Evolutionary conservation across 1,140 invertebrate genomes (phyloP).

Genomic region (Anoplophora glabripennis): DNA sequence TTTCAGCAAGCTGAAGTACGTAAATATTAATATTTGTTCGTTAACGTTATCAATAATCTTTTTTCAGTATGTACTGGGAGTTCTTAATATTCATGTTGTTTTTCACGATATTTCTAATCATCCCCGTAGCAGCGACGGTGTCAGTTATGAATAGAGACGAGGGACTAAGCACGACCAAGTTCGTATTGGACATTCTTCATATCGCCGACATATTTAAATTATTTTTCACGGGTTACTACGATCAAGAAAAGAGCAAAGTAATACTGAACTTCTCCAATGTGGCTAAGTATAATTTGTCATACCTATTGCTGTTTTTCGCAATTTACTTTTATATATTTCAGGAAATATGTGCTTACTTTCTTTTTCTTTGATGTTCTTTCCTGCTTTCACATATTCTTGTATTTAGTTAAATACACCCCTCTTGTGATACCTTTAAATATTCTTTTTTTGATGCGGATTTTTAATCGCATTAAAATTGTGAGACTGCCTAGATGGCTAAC

Average conservation of each 20-base stretch:
- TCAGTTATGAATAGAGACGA: too few species aligned
- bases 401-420: not conserved
- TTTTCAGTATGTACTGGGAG: conserved; percentile 19
- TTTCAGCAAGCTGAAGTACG: conserved; percentile 20
- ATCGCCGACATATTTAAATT: conserved; percentile 12
- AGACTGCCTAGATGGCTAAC: not conserved
- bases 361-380: conserved; percentile 3
- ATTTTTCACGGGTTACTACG: conserved; percentile 24
- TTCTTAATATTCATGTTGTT: conserved; percentile 6
- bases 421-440: not conserved
- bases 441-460: not conserved
- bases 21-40: not conserved
- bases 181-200: conserved; percentile 8
- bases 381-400: not conserved
- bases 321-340: not conserved
- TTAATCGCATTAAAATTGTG: not conserved
- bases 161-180: too few species aligned
- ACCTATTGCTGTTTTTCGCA: conserved; percentile 1
- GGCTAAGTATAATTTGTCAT: not conserved
- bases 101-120: too few species aligned
- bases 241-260: conserved; percentile 8
- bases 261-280: conserved; percentile 12
- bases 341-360: conserved; percentile 3
- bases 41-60: conserved; percentile 3
- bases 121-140: too few species aligned